Evolutionary conservation across 1,140 invertebrate genomes (phyloP).

Genomic region (Chironomus striatipennis): DNA sequence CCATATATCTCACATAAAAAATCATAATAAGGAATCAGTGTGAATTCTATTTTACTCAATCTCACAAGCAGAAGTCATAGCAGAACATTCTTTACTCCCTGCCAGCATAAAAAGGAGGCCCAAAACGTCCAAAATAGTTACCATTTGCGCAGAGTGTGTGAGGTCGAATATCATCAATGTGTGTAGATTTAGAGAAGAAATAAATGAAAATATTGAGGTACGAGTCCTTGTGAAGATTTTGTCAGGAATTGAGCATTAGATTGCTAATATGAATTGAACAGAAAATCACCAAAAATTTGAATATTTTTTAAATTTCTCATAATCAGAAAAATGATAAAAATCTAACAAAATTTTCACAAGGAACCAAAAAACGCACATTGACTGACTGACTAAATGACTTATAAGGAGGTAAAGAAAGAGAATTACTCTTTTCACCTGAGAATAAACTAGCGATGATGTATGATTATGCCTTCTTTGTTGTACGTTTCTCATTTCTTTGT

Average conservation of each 20-base stretch:
- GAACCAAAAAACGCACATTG: no score
- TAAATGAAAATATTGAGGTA: no score
- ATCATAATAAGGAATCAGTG: constrained; percentile 4
- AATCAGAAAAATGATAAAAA: no score
- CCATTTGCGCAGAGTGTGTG: constrained; percentile 1
- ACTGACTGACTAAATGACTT: no score
- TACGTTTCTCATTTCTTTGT: not conserved
- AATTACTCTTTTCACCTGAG: not conserved
- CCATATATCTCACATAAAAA: not conserved
- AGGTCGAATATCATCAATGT: constrained; percentile 19
- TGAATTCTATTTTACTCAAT: not conserved
- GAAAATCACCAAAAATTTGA: no score
- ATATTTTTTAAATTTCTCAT: no score
- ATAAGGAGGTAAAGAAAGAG: no score
- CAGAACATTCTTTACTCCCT: constrained; percentile 19
- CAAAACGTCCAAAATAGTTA: not conserved
- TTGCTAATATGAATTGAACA: no score
- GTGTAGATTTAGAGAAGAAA: no score
- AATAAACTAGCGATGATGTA: constrained; percentile 15
- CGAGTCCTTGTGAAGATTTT: no score
- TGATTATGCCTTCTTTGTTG: not conserved
- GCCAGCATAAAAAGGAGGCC: not conserved
- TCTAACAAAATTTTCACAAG: no score
- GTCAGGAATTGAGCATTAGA: no score
- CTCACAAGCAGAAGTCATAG: not conserved